Evolutionary conservation across 2,797 vertebrate genomes (phyloP).

Genomic region (Clangula hyemalis): DNA sequence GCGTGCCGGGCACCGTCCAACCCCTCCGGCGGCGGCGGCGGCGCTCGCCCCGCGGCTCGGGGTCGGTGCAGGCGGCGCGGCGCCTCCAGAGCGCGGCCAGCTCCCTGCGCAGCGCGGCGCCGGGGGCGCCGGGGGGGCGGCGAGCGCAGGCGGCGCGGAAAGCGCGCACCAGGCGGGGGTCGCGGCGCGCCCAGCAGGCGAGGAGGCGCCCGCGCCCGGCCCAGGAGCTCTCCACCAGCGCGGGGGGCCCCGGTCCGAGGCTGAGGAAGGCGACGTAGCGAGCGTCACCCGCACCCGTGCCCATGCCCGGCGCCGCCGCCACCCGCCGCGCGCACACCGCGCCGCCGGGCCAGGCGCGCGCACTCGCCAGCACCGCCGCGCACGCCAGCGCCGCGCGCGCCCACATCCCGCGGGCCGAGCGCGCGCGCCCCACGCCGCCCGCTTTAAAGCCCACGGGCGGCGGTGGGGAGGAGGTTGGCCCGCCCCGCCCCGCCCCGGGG

Average conservation of each 20-base stretch:
- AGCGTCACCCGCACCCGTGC: background rate
- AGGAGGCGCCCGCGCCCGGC: background rate
- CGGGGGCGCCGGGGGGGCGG: background rate
- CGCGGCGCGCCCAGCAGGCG: background rate
- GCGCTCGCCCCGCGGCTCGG: background rate
- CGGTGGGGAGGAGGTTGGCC: background rate
- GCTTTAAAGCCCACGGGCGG: background rate
- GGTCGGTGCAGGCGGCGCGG: background rate
- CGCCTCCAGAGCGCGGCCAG: background rate
- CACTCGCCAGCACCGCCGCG: background rate
- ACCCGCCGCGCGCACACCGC: background rate
- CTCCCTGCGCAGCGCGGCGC: background rate
- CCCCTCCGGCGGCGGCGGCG: constrained; percentile 75
- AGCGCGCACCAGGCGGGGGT: background rate
- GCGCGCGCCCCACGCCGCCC: fast-evolving
- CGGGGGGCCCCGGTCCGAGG: background rate
- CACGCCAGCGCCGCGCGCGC: fast-evolving
- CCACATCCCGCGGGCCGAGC: background rate
- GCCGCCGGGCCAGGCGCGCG: background rate
- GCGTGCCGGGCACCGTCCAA: constrained; percentile 88
- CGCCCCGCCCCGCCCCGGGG: background rate
- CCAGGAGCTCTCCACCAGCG: background rate
- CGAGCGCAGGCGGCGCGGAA: background rate
- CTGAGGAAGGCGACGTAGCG: background rate
- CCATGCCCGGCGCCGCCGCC: background rate